A percentile compares a stretch with the other conserved stretches of the same genome.
Conservation (phyloP, 2,797 vertebrate genomes). For the Pseudochromis fuscus region DNA sequence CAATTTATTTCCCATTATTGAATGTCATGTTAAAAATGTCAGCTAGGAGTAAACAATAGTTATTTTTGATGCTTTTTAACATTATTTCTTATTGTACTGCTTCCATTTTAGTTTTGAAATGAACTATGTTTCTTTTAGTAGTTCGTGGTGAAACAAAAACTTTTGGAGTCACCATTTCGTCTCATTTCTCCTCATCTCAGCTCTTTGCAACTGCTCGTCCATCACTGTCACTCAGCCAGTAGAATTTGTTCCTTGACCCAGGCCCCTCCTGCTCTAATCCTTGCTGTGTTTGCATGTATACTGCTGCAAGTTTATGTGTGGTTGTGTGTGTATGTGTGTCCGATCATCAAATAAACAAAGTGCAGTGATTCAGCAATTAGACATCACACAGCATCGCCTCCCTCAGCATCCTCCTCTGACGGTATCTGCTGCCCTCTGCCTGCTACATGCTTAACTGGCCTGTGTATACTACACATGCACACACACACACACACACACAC, state of each 20-base stretch:
- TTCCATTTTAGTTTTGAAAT: no score
- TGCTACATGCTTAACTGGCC: constrained; percentile 1
- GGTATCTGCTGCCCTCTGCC: constrained; percentile 19
- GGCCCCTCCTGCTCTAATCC: no score
- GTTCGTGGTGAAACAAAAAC: no score
- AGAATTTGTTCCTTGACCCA: no score
- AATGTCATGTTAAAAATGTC: no score
- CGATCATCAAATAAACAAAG: constrained; percentile 1
- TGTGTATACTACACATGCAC: not conserved
- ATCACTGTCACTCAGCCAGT: no score
- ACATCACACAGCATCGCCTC: constrained; percentile 33
- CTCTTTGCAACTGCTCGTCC: no score
- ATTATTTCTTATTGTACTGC: not conserved
- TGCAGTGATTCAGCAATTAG: constrained; percentile 35
- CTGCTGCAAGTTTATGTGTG: constrained; percentile 1
- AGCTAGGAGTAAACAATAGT: no score
- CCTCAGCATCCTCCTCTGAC: constrained; percentile 8
- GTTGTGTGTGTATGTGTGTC: not conserved
- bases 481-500: constrained; percentile 5
- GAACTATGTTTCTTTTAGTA: no score
- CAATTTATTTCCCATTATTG: no score
- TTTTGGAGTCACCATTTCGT: no score
- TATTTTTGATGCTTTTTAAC: not conserved
- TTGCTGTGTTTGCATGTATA: not conserved
- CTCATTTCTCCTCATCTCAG: no score